Evolutionary conservation across 2,797 vertebrate species (phyloP), one percentile per base, ranked within the genome.

Genomic region (Carcharodon carcharias): DNA sequence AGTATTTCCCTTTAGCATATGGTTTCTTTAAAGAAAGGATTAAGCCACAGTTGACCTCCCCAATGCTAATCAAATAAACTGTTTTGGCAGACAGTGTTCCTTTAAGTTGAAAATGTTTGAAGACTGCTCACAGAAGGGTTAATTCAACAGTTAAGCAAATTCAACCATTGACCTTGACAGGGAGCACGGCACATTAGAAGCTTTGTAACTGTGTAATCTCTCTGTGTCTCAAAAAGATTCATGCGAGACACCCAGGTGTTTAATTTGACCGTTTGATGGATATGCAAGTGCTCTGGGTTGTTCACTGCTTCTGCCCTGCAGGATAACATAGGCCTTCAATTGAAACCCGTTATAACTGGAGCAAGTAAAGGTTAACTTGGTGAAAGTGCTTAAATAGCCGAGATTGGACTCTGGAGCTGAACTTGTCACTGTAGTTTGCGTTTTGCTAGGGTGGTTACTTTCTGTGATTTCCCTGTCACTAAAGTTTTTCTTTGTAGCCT

Each of bases 241-340:
- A 89, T n/a, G 8, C n/a, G 61, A 93, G 61, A 65, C 91, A 93
- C 21, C 91, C 91, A 93, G 61, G 91, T 93, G 61, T 65, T 65
- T 45, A 65, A 40, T 40, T 93, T 65, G n/a, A 93, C 61, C 93
- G 91, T 40, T 40, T 65, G 89, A 61, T 61, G 56, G 88, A 58
- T 35, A 16, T 91, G 18, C 58, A 65, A 92, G 61, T 18, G 35
- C 1, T 61, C 56, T 35, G 58, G 56, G 58, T 45, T 40, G n/a
- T 61, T 23, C 61, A 40, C 61, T 7, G 8, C n/a, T 3, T 65
- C 91, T 93, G 18, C 91, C 61, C 61, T 65, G 91, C 63, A 40
- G 61, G 91, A 93, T 12, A 65, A 65, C 35, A n/a, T 4, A 2
- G 91, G 35, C 35, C 93, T 92, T 93, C 91, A 93, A 65, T 40